Evolutionary conservation across 1,140 invertebrate species (phyloP), one percentile per base, ranked within the genome.

Genomic region (Orius insidiosus): DNA sequence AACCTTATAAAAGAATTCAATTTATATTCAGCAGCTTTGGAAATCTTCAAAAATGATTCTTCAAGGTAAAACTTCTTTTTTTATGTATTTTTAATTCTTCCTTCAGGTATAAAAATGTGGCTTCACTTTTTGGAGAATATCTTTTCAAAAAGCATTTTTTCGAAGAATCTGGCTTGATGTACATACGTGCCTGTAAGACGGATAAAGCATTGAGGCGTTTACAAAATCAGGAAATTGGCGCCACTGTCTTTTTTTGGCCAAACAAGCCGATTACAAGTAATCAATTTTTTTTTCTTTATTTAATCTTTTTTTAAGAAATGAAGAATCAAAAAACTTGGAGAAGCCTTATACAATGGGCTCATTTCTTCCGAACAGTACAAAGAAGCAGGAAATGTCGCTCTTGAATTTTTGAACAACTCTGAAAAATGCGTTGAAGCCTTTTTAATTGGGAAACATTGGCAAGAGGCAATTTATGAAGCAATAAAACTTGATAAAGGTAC

Each of bases 91-190:
- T n/a, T n/a, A n/a, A n/a, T n/a, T n/a, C n/a, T n/a, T n/a, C n/a
- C n/a, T n/a, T 36, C 9, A 72, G 70, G 47, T 76, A 76, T 50
- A 68, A 66, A 52, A 56, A 63, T 50, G 65, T 79, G 46, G 70
- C 71, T 14, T 63, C 64, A 52, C 61, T 69, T 51, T 89, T 76
- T 65, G 87, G 71, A 0, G 67, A 78, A 50, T 70, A 76, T 60
- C 65, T 90, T 34, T 60, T 69, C 13, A 60, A 66, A 3, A 76
- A 77, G 53, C 70, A 69, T 19, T 69, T 74, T 41, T 75, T 74
- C 59, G 65, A 76, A 47, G 81, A 88, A 60, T 84, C 87, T 18
- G 86, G 74, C 13, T 63, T 86, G 9, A 74, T 86, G 65, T 89
- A 65, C 49, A 52, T 56, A 1, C 65, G 68, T 50, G 67, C 64